A percentile compares a stretch with the other conserved stretches of the same genome.
Evolutionary conservation across 2,888 invertebrate species (phyloP).

Genomic region (Cryptops parisi): DNA sequence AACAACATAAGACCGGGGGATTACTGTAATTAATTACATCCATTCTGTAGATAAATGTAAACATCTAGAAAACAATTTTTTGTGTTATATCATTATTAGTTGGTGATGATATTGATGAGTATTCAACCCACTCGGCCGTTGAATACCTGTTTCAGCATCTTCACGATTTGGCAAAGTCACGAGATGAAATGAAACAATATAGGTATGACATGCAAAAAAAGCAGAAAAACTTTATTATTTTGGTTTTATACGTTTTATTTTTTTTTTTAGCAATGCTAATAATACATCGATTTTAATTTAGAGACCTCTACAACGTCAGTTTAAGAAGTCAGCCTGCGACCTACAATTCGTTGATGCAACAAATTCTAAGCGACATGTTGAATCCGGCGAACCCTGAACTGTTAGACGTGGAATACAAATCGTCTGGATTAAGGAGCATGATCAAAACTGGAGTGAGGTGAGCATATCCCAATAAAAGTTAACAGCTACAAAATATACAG

Average conservation of each 20-base stretch:
- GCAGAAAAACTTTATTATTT: neutral
- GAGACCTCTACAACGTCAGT: neutral
- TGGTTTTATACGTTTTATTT: neutral
- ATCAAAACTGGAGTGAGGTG: slow-evolving; percentile 52
- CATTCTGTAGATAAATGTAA: too few relatives aligned
- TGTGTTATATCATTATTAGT: slow-evolving; percentile 16
- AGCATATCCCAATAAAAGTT: slow-evolving; percentile 24
- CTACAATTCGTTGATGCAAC: slow-evolving; percentile 39
- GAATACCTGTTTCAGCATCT: slow-evolving; percentile 32
- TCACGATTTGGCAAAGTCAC: slow-evolving; percentile 31
- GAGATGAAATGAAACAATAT: slow-evolving; percentile 34
- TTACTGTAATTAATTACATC: too few relatives aligned
- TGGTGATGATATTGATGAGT: slow-evolving; percentile 21
- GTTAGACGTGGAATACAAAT: slow-evolving; percentile 42
- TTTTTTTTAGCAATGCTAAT: neutral
- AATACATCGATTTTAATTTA: too few relatives aligned
- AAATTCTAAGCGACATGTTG: slow-evolving; percentile 44
- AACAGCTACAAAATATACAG: too few relatives aligned
- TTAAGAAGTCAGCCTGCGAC: slow-evolving; percentile 26
- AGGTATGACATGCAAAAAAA: slow-evolving; percentile 25
- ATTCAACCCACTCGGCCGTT: slow-evolving; percentile 27
- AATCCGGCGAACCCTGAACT: slow-evolving; percentile 44
- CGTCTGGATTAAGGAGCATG: slow-evolving; percentile 38
- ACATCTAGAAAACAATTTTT: neutral
- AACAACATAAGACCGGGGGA: too few relatives aligned